Evolutionary conservation across 2,888 invertebrate species (phyloP), one percentile per base, ranked within the genome.

Genomic region (Oeneis ivallda): DNA sequence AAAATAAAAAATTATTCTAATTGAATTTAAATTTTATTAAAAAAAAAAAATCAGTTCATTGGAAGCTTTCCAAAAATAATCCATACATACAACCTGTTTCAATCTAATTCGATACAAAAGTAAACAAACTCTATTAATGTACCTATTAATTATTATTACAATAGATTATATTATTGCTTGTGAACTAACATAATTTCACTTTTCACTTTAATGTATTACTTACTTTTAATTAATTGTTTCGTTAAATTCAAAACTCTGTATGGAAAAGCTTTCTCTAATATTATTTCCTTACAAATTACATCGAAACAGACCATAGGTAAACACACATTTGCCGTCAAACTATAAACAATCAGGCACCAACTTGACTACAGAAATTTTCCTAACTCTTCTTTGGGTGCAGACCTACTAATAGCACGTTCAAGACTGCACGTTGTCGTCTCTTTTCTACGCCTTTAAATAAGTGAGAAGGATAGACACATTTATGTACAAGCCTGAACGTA

Each of bases 31-130:
- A 85, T 85, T 86, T 87, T 82, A 82, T 79, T 62, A 66, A 82
- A 81, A 81, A 83, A 79, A 79, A 82, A 81, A 84, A 85, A 90
- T 92, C 92, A 92, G 92, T 92, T 87, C 92, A 81, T 87, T 88
- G 90, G 88, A 89, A 83, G 79, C 76, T 75, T 77, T 87, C 86
- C 87, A 86, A 83, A 79, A 76, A 80, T 53, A 54, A 62, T 41
- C 62, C 34, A 52, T 41, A 60, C 60, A 19, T 62, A 62, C 45
- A 53, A 54, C 45, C 54, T 62, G 62, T 62, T 62, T 54, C 62
- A 62, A 62, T 62, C 34, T 53, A 62, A 62, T 54, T 62, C 34
- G 60, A 15, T 17, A 50, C 49, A 49, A 50, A 56, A 56, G 11
- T 41, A 58, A 61, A 61, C 19, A 43, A 49, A 37, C 17, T 41